A percentile compares a stretch with the other conserved stretches of the same genome.
Evolutionary conservation across 2,113 vertebrate species (phyloP).

Genomic region (Calidris pugnax): DNA sequence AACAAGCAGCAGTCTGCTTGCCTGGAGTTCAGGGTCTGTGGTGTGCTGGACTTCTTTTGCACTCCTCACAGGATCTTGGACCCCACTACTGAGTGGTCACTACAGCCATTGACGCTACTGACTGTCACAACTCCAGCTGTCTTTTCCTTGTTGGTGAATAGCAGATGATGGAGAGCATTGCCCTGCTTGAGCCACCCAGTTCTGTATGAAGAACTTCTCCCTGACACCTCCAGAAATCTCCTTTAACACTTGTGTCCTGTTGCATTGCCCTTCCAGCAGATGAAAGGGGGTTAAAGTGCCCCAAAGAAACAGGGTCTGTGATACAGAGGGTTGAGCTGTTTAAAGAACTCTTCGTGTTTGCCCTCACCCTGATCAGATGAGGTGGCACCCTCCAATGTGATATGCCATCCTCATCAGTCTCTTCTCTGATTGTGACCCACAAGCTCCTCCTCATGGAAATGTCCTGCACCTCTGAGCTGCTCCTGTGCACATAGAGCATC

Average conservation of each 20-base stretch:
- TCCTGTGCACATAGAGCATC: neutral
- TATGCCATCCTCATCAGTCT: neutral
- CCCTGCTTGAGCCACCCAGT: neutral
- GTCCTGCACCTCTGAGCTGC: neutral
- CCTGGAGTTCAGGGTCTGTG: neutral
- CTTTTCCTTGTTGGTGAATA: neutral
- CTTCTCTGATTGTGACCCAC: neutral
- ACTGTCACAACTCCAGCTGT: too few species aligned
- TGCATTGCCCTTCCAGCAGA: neutral
- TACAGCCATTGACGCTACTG: neutral
- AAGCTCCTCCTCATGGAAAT: neutral
- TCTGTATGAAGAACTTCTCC: neutral
- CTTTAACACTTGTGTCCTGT: neutral
- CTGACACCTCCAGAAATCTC: neutral
- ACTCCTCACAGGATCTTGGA: too few species aligned
- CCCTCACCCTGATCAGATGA: neutral
- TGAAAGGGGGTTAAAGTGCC: neutral
- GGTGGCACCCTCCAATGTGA: neutral
- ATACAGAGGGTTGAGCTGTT: neutral
- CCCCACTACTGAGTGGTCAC: fast-evolving
- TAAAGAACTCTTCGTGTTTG: neutral
- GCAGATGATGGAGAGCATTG: neutral
- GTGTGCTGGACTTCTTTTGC: neutral
- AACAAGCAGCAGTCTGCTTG: neutral
- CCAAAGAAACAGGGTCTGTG: neutral